Conservation (phyloP, 1,140 invertebrate species). For the Coenobita brevimanus region DNA sequence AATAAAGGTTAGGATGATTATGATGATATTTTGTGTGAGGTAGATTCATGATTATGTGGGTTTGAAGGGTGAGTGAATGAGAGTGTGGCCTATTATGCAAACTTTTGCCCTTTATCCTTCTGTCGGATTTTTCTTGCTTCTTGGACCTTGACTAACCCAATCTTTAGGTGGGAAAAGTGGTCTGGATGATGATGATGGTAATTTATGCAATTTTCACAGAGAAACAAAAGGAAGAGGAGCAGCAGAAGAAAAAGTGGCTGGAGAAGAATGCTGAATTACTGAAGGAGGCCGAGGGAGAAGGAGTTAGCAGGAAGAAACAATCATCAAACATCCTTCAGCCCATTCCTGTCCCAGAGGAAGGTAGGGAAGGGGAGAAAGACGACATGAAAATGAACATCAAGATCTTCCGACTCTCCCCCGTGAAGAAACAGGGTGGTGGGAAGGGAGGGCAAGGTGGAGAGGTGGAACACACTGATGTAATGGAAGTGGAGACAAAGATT, state of each 20-base stretch:
- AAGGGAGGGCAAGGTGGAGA: slow-evolving; percentile 9
- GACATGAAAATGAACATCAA: slow-evolving; percentile 58
- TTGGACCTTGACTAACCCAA: too few species aligned
- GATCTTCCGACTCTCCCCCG: slow-evolving; percentile 35
- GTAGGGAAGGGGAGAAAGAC: slow-evolving; percentile 36
- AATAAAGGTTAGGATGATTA: too few species aligned
- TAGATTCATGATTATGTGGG: too few species aligned
- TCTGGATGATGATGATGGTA: too few species aligned
- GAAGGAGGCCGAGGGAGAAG: not conserved
- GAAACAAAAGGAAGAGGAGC: slow-evolving; percentile 49
- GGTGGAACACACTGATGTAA: too few species aligned
- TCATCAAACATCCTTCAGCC: slow-evolving; percentile 19
- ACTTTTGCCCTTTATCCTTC: too few species aligned
- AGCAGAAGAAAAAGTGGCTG: slow-evolving; percentile 42
- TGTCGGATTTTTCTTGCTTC: too few species aligned
- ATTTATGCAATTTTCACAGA: slow-evolving; percentile 15
- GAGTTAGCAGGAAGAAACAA: too few species aligned
- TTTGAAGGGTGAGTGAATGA: too few species aligned
- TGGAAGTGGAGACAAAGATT: slow-evolving; percentile 54
- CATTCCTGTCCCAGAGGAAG: not conserved
- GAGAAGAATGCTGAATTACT: slow-evolving; percentile 42
- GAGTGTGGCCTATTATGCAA: too few species aligned
- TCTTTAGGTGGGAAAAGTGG: too few species aligned
- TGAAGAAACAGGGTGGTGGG: slow-evolving; percentile 34
- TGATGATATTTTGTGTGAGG: too few species aligned